Percentiles rank a stretch among this genome's conserved stretches.
phyloP scores from a whole-genome alignment of 2,888 invertebrate genomes.

The Caradrina clavipalpis region DNA sequence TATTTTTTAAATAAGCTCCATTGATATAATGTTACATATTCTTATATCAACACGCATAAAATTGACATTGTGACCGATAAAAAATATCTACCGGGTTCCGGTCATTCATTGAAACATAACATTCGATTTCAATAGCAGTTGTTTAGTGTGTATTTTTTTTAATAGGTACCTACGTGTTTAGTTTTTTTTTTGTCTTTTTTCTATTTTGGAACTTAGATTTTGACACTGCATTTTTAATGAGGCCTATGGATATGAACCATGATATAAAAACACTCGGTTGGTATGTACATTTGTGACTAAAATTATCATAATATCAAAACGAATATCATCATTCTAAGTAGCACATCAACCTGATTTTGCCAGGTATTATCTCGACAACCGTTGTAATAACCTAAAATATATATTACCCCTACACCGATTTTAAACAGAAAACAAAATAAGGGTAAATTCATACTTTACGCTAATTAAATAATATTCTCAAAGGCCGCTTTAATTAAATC shows the following conservation, averaged over 20 bases:
- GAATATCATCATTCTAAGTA: background rate
- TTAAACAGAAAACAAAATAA: constrained; percentile 48
- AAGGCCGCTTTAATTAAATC: constrained; percentile 76
- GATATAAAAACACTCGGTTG: too few species aligned
- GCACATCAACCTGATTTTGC: background rate
- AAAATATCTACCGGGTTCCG: background rate
- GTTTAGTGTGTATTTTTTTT: background rate
- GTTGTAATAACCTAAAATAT: constrained; percentile 4
- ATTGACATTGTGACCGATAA: background rate
- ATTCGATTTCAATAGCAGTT: background rate
- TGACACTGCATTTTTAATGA: too few species aligned
- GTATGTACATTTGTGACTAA: too few species aligned
- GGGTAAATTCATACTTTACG: constrained; percentile 61
- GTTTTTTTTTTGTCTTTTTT: too few species aligned
- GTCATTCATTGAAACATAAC: background rate
- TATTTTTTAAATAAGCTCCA: too few species aligned
- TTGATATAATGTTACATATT: too few species aligned
- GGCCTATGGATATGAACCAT: too few species aligned
- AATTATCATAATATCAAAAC: background rate
- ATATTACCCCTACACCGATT: constrained; percentile 9
- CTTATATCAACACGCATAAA: background rate
- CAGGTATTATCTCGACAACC: background rate
- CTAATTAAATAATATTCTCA: constrained; percentile 76
- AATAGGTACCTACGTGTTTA: background rate
- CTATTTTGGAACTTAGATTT: too few species aligned